A percentile compares a stretch with the other conserved stretches of the same genome.
phyloP scores from a whole-genome alignment of 2,888 invertebrate genomes.

The Coenonympha glycerion region DNA sequence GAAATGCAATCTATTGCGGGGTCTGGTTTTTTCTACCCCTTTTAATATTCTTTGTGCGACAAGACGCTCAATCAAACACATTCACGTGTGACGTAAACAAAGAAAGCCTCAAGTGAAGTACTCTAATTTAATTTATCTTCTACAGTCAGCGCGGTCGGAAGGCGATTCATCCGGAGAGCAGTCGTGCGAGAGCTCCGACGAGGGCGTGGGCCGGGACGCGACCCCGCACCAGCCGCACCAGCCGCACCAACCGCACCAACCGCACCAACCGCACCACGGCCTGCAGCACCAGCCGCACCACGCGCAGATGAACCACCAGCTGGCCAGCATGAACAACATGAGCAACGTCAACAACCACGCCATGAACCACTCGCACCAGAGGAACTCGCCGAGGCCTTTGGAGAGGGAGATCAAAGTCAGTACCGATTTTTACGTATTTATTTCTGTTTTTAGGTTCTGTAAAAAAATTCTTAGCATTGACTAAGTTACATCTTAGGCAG shows the following conservation, averaged over 20 bases:
- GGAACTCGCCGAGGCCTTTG: slow-evolving; percentile 59
- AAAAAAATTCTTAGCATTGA: no score
- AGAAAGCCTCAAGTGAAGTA: no score
- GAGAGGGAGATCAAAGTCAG: slow-evolving; percentile 62
- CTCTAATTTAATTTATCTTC: slow-evolving; percentile 14
- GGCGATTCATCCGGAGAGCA: slow-evolving; percentile 69
- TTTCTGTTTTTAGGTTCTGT: no score
- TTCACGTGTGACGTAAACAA: no score
- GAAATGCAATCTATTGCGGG: no score
- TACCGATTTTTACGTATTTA: background rate
- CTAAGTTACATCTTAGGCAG: no score
- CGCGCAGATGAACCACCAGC: slow-evolving; percentile 36
- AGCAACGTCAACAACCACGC: slow-evolving; percentile 41
- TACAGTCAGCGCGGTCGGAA: slow-evolving; percentile 66
- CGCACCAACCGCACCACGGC: slow-evolving; percentile 48
- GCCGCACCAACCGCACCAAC: slow-evolving; percentile 36
- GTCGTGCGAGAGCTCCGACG: slow-evolving; percentile 69
- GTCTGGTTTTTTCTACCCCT: no score
- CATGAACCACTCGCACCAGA: slow-evolving; percentile 51
- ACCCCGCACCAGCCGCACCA: slow-evolving; percentile 44
- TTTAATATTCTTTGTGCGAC: no score
- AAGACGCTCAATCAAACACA: no score
- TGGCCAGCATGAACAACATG: slow-evolving; percentile 34
- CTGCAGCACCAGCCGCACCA: slow-evolving; percentile 38
- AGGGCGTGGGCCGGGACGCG: slow-evolving; percentile 65